phyloP scores from a whole-genome alignment of 2,797 vertebrate species.

The Halcyon badia region DNA sequence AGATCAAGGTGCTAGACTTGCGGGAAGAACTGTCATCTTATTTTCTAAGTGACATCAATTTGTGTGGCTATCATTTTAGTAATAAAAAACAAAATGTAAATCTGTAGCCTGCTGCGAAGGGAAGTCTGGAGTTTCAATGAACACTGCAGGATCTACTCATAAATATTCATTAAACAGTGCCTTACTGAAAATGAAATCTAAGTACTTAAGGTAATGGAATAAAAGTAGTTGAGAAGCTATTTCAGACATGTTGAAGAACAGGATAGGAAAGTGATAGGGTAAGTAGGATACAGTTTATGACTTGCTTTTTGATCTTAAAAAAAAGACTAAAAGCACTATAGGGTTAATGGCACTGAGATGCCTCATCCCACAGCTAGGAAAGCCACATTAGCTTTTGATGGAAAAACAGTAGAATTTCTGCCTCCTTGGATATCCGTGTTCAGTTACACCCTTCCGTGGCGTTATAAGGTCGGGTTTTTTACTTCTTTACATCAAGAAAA shows the following conservation, averaged over 20 bases:
- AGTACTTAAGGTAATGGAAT: constrained; percentile 80
- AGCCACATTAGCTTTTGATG: not conserved
- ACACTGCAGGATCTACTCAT: constrained; percentile 79
- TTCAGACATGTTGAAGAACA: constrained; percentile 53
- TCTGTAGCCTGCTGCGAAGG: constrained; percentile 76
- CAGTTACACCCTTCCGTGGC: not conserved
- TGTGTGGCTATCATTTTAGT: constrained; percentile 80
- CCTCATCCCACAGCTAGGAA: not conserved
- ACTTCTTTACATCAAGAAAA: not conserved
- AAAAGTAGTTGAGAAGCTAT: constrained; percentile 73
- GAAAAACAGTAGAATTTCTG: not conserved
- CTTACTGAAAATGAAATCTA: constrained; percentile 83
- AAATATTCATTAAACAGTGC: constrained; percentile 84
- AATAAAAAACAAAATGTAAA: constrained; percentile 82
- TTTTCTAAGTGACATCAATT: constrained; percentile 77
- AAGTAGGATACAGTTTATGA: not conserved
- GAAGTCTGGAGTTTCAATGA: constrained; percentile 76
- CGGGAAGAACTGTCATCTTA: constrained; percentile 62
- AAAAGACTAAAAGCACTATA: not conserved
- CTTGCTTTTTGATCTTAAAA: not conserved
- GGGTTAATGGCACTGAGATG: constrained; percentile 6
- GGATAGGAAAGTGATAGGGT: constrained; percentile 8
- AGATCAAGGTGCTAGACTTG: constrained; percentile 59
- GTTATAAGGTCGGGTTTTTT: not conserved
- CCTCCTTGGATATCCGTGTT: not conserved